These are phyloP conservation scores for Drosophila diplacantha DNA, from an alignment of 2,888 invertebrate species.

Conservation along the genomic window DNA sequence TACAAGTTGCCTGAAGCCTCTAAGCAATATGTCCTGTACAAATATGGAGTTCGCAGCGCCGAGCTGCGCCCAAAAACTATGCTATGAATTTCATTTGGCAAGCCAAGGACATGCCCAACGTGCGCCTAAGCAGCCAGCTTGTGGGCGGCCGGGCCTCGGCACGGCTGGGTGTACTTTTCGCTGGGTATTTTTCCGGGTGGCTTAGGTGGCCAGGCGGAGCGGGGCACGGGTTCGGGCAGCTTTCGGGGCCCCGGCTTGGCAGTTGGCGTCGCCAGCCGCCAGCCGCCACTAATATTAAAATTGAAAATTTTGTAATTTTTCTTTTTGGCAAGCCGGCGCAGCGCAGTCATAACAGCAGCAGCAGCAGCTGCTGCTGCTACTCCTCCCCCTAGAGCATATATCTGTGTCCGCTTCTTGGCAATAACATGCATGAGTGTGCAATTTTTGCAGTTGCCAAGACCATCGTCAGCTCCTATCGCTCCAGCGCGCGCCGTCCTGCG, in stretches of 20 bases:
- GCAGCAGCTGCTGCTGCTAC: constrained; percentile 14
- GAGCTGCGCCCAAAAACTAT: constrained; percentile 57
- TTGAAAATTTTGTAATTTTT: constrained; percentile 73
- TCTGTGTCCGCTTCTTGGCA: constrained; percentile 66
- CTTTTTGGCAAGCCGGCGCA: constrained; percentile 65
- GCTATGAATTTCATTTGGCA: constrained; percentile 71
- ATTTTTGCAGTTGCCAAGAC: constrained; percentile 67
- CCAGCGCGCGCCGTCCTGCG: constrained; percentile 55
- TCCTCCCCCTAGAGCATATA: constrained; percentile 34
- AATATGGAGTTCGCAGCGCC: constrained; percentile 41
- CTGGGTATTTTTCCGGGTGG: constrained; percentile 1
- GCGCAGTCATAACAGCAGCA: constrained; percentile 70
- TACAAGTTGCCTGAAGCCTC: constrained; percentile 6
- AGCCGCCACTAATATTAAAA: constrained; percentile 71
- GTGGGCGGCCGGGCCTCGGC: constrained; percentile 11
- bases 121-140: constrained; percentile 61
- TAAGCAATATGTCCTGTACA: constrained; percentile 48
- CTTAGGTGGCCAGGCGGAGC: neutral
- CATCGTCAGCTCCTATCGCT: constrained; percentile 45
- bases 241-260: constrained; percentile 41
- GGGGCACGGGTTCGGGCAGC: constrained; percentile 6
- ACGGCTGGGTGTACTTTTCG: constrained; percentile 4
- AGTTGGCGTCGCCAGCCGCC: constrained; percentile 65
- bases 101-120: constrained; percentile 71
- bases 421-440: constrained; percentile 73